Evolutionary conservation across 2,888 invertebrate species (phyloP).

Genomic region (Neoascia interrupta): DNA sequence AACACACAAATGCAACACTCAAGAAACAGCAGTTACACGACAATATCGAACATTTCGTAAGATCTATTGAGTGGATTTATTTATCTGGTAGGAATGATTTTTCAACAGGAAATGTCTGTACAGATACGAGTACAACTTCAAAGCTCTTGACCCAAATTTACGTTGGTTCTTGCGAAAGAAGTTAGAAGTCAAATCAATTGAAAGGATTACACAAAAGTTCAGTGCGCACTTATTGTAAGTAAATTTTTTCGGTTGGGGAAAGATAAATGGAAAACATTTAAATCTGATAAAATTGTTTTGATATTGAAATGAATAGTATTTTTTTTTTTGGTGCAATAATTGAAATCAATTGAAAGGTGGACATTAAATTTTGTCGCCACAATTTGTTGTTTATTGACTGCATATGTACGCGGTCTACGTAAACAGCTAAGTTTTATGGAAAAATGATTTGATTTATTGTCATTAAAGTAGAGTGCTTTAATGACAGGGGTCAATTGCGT

Average conservation of each 20-base stretch:
- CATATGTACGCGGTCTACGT: not conserved
- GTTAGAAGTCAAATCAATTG: constrained; percentile 27
- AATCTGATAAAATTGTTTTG: constrained; percentile 10
- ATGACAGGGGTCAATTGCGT: too few relatives aligned
- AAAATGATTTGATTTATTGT: too few relatives aligned
- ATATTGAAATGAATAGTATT: constrained; percentile 7
- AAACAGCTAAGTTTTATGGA: not conserved
- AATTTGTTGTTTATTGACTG: too few relatives aligned
- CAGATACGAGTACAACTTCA: constrained; percentile 19
- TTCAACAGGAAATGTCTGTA: too few relatives aligned
- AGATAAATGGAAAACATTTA: constrained; percentile 7
- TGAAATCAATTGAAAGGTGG: constrained; percentile 25
- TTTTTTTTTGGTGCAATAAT: constrained; percentile 14
- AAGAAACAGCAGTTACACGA: too few relatives aligned
- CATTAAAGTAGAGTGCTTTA: too few relatives aligned
- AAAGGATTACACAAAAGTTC: not conserved
- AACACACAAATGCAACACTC: too few relatives aligned
- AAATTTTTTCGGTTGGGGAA: not conserved
- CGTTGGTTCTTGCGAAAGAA: constrained; percentile 21
- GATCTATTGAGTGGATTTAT: constrained; percentile 11
- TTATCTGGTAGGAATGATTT: not conserved
- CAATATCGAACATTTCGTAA: constrained; percentile 5
- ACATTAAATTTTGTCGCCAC: not conserved
- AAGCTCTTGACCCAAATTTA: constrained; percentile 11
- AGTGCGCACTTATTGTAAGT: not conserved